Evolutionary conservation across 2,888 invertebrate species (phyloP).

Genomic region (Nymphalis polychloros): DNA sequence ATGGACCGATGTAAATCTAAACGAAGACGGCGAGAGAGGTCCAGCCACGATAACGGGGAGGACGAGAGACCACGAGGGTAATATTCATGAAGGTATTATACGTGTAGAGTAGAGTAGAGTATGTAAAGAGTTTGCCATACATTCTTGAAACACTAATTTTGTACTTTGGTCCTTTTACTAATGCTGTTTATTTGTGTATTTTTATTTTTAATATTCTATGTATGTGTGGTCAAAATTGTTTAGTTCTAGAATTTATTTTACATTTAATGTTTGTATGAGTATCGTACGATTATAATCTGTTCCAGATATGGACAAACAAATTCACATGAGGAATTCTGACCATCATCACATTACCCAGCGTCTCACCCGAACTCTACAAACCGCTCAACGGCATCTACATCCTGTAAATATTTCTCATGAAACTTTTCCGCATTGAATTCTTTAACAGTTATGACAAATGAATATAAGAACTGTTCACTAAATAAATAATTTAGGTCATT

Average conservation of each 20-base stretch:
- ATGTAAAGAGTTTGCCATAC: no score
- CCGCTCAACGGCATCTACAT: conserved; percentile 71
- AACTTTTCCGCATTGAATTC: neutral
- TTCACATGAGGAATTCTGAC: conserved; percentile 68
- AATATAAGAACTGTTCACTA: no score
- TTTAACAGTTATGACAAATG: no score
- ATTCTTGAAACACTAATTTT: no score
- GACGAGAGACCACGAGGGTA: conserved; percentile 86
- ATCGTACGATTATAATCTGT: conserved; percentile 17
- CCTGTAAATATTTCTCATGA: conserved; percentile 50
- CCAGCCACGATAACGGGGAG: conserved; percentile 78
- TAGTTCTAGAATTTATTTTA: no score
- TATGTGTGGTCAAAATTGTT: no score
- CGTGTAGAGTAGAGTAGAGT: neutral
- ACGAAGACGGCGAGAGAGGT: conserved; percentile 88
- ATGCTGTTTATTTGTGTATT: neutral
- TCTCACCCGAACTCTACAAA: conserved; percentile 65
- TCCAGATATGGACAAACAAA: conserved; percentile 74
- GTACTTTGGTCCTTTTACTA: neutral
- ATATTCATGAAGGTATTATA: conserved; percentile 71
- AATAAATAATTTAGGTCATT: neutral
- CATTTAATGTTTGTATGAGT: no score
- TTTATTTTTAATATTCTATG: no score
- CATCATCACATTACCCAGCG: conserved; percentile 65
- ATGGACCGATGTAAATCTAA: conserved; percentile 96